Conservation (phyloP, 2,113 vertebrate genomes). For the Rhegmatorhina hoffmannsi region DNA sequence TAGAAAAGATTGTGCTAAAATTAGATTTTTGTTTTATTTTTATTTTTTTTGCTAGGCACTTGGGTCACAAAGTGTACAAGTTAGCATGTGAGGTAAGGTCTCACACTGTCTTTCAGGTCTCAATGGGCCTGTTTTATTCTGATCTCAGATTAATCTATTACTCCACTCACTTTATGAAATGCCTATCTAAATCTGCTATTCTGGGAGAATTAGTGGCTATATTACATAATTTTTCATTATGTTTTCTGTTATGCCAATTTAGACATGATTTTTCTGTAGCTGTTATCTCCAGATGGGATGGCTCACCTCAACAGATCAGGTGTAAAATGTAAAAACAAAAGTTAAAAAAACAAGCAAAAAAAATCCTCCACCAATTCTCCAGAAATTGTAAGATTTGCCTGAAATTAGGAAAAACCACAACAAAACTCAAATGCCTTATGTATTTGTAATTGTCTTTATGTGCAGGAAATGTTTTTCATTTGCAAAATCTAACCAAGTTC, state of each 20-base stretch:
- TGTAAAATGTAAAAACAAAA: background rate
- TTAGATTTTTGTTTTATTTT: no score
- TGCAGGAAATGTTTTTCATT: background rate
- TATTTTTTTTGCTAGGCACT: background rate
- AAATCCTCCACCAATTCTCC: background rate
- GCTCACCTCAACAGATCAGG: constrained; percentile 4
- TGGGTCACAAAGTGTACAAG: background rate
- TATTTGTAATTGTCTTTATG: background rate
- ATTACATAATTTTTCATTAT: background rate
- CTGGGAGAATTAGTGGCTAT: fast-evolving
- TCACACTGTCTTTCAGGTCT: background rate
- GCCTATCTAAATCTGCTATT: background rate
- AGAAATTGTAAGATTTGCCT: background rate
- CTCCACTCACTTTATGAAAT: background rate
- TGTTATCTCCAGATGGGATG: constrained; percentile 14
- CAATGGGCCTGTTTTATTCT: background rate
- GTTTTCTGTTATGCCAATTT: background rate
- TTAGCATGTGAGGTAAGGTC: background rate
- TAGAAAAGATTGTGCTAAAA: background rate
- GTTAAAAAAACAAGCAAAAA: background rate
- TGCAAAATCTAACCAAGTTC: background rate
- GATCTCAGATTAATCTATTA: background rate
- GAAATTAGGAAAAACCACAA: background rate
- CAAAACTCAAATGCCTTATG: background rate
- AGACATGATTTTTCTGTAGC: background rate